Conservation (phyloP, 2,113 vertebrate genomes). For the Anguilla rostrata region DNA sequence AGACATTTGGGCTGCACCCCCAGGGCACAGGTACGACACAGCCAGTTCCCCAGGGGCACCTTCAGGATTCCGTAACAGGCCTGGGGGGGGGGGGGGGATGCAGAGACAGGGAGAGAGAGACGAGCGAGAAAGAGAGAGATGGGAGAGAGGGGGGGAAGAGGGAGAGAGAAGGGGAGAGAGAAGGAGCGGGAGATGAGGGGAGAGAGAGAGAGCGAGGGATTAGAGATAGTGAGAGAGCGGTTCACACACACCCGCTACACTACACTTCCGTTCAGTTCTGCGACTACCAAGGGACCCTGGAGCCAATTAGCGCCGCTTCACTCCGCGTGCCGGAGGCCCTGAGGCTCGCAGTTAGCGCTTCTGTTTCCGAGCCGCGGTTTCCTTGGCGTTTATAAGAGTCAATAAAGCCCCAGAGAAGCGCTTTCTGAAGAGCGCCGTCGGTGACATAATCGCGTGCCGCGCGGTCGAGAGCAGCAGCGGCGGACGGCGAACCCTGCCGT, state of each 20-base stretch:
- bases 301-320: slow-evolving; percentile 50
- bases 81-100: slow-evolving; percentile 52
- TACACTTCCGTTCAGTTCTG: slow-evolving; percentile 16
- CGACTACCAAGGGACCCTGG: slow-evolving; percentile 23
- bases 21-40: slow-evolving; percentile 92
- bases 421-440: background rate
- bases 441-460: background rate
- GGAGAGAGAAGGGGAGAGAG: background rate
- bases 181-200: too few species aligned
- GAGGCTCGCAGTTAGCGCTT: slow-evolving; percentile 28
- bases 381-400: background rate
- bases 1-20: slow-evolving; percentile 97
- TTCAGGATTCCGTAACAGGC: slow-evolving; percentile 97
- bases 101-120: background rate
- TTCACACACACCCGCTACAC: too few species aligned
- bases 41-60: slow-evolving; percentile 94
- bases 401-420: background rate
- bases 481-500: too few species aligned
- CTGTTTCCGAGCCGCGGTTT: background rate
- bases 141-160: background rate
- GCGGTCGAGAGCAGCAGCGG: too few species aligned
- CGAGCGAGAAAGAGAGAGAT: too few species aligned
- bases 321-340: slow-evolving; percentile 25
- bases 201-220: too few species aligned
- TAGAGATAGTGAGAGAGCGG: too few species aligned